Conservation (phyloP, 2,888 invertebrate species). For the Drosophila setosimentum region DNA sequence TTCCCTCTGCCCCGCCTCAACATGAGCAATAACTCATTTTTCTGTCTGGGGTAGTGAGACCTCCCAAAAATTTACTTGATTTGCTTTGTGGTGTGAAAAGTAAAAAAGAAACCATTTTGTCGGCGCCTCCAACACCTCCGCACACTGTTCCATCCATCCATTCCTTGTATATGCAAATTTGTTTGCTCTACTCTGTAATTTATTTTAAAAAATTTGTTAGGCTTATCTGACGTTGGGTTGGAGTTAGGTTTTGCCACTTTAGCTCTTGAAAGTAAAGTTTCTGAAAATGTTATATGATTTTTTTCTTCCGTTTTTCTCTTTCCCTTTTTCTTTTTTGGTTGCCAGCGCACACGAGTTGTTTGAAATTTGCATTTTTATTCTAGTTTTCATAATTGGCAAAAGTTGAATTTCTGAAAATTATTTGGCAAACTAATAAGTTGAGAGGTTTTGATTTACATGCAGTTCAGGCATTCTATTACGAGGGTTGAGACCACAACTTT, state of each 20-base stretch:
- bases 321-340: slow-evolving; percentile 19
- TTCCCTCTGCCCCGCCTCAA: slow-evolving; percentile 12
- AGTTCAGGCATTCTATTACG: slow-evolving; percentile 21
- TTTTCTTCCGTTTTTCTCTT: background rate
- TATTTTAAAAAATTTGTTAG: slow-evolving; percentile 81
- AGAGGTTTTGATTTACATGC: slow-evolving; percentile 64
- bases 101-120: slow-evolving; percentile 55
- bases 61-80: slow-evolving; percentile 76
- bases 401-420: slow-evolving; percentile 68
- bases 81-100: slow-evolving; percentile 78
- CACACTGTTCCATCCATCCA: slow-evolving; percentile 3
- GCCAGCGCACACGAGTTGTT: slow-evolving; percentile 71
- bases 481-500: slow-evolving; percentile 21
- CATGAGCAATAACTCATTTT: slow-evolving; percentile 79
- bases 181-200: slow-evolving; percentile 80
- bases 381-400: slow-evolving; percentile 78
- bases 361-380: slow-evolving; percentile 73
- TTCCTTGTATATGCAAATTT: slow-evolving; percentile 74
- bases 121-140: slow-evolving; percentile 3
- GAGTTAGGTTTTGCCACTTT: slow-evolving; percentile 30
- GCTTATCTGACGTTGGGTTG: slow-evolving; percentile 71
- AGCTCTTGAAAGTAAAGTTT: slow-evolving; percentile 59
- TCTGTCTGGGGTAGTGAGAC: slow-evolving; percentile 46
- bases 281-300: slow-evolving; percentile 43
- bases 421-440: slow-evolving; percentile 75